A percentile compares a stretch with the other conserved stretches of the same genome.
Conservation (phyloP, 2,888 invertebrate species). For the Clanis bilineata region DNA sequence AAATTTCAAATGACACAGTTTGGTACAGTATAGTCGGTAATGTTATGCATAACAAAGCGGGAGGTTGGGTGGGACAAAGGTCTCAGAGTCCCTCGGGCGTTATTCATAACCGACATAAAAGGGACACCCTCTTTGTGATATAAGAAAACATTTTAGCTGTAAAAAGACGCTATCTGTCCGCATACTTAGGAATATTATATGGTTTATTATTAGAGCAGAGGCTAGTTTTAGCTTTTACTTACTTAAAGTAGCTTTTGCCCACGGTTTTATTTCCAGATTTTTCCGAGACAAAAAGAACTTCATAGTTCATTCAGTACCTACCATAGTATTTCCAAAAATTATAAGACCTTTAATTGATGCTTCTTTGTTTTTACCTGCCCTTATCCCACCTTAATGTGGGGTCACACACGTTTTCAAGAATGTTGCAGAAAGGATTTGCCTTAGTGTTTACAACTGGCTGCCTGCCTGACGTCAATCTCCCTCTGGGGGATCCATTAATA, state of each 20-base stretch:
- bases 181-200: conserved; percentile 48
- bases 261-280: too few species aligned
- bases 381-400: too few species aligned
- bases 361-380: too few species aligned
- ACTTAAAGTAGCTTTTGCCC: neutral
- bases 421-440: too few species aligned
- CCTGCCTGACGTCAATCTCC: too few species aligned
- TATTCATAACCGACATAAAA: conserved; percentile 68
- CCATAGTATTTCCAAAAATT: too few species aligned
- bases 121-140: conserved; percentile 42
- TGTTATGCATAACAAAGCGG: conserved; percentile 24
- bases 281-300: too few species aligned
- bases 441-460: too few species aligned
- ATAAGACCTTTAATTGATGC: too few species aligned
- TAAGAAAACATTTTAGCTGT: conserved; percentile 48
- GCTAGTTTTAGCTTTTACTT: neutral
- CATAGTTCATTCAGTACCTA: too few species aligned
- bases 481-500: too few species aligned
- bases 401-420: too few species aligned
- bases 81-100: conserved; percentile 40
- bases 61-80: conserved; percentile 27
- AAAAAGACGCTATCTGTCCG: conserved; percentile 24
- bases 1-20: conserved; percentile 4
- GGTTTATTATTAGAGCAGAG: neutral
- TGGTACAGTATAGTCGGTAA: conserved; percentile 13